A percentile compares a stretch with the other conserved stretches of the same genome.
Conservation (phyloP, 2,888 invertebrate species). For the Temnothorax unifasciatus region DNA sequence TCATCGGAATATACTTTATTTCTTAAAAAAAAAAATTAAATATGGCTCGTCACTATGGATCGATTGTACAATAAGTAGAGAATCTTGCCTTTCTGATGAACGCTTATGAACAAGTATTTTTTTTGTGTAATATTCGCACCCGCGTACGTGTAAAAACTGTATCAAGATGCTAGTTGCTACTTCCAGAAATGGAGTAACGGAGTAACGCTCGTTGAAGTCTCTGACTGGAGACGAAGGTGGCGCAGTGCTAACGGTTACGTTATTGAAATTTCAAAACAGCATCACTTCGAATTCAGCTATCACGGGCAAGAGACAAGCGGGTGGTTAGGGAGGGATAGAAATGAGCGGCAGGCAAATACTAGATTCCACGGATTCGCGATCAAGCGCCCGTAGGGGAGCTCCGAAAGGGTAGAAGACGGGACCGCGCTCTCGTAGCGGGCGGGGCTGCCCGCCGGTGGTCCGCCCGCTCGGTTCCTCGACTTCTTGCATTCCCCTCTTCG, state of each 20-base stretch:
- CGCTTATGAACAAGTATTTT: neutral
- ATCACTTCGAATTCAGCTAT: neutral
- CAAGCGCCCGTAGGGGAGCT: slow-evolving; percentile 34
- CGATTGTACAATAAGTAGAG: neutral
- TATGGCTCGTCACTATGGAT: too few relatives aligned
- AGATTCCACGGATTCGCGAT: slow-evolving; percentile 4
- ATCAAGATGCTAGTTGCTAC: neutral
- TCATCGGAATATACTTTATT: neutral
- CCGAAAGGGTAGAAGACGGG: slow-evolving; percentile 58
- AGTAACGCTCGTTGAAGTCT: slow-evolving; percentile 52
- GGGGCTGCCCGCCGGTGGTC: slow-evolving; percentile 83
- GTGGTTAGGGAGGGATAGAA: slow-evolving; percentile 3
- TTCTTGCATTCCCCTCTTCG: slow-evolving; percentile 69
- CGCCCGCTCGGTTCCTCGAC: slow-evolving; percentile 75
- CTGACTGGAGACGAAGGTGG: slow-evolving; percentile 9
- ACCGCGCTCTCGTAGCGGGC: slow-evolving; percentile 78
- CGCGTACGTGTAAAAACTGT: neutral
- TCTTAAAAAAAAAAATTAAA: neutral
- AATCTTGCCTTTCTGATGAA: neutral
- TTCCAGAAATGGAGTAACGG: slow-evolving; percentile 32
- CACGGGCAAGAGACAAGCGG: neutral
- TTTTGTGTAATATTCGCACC: neutral
- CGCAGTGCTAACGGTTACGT: neutral
- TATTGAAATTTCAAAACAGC: slow-evolving; percentile 21
- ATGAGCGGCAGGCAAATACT: slow-evolving; percentile 13